Percentiles rank a stretch among this genome's conserved stretches.
These are phyloP conservation scores for Falco columbarius DNA, from an alignment of 2,797 vertebrate species.

Conservation along the genomic window DNA sequence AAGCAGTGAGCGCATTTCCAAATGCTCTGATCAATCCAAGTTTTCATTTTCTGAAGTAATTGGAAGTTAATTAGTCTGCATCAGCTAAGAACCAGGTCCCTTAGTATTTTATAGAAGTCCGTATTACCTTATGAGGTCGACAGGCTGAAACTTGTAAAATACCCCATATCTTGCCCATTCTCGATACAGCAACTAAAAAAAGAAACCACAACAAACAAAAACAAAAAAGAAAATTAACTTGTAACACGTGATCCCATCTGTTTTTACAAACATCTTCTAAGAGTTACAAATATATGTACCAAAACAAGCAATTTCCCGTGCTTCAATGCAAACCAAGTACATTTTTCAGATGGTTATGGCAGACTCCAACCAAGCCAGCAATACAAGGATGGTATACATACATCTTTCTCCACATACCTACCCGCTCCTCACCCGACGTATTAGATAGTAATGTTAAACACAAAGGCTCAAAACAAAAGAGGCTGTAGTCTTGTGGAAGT, in stretches of 20 bases:
- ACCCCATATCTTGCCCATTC: constrained; percentile 98
- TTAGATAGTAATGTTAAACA: not conserved
- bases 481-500: not conserved
- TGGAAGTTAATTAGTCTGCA: not conserved
- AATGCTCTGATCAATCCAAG: not conserved
- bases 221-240: not conserved
- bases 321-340: not conserved
- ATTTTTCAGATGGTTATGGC: not conserved
- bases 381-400: not conserved
- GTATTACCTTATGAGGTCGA: constrained; percentile 94
- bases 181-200: constrained; percentile 87
- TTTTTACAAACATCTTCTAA: not conserved
- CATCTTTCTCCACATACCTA: not conserved
- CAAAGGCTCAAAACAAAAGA: not conserved
- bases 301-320: not conserved
- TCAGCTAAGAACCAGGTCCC: not conserved
- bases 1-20: not conserved
- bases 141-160: constrained; percentile 97
- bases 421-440: not conserved
- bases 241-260: not conserved
- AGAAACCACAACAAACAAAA: not conserved
- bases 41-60: not conserved
- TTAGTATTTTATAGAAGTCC: not conserved
- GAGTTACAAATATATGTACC: not conserved
- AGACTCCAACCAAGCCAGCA: not conserved